These are phyloP conservation scores for Lateolabrax maculatus DNA, from an alignment of 2,797 vertebrate genomes.

Conservation along the genomic window DNA sequence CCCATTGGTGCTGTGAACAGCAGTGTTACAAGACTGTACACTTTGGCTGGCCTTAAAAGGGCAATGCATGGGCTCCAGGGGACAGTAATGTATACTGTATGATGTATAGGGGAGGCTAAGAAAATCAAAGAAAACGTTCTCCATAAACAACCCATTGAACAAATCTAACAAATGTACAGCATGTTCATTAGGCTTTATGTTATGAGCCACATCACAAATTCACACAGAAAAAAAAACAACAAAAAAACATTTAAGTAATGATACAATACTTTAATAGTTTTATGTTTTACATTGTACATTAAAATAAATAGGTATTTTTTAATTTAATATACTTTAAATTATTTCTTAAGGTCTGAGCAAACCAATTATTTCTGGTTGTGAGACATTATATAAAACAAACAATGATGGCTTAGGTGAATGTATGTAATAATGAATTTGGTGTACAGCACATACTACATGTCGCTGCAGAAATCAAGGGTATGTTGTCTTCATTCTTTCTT, in stretches of 20 bases:
- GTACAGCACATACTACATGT: not conserved
- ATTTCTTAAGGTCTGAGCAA: not conserved
- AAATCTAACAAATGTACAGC: not conserved
- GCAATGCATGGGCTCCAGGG: slow-evolving; percentile 28
- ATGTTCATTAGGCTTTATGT: not conserved
- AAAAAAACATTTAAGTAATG: not conserved
- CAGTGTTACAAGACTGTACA: slow-evolving; percentile 16
- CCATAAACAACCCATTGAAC: not conserved
- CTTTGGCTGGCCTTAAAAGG: slow-evolving; percentile 36
- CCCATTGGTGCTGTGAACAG: slow-evolving; percentile 41
- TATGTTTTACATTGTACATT: not conserved
- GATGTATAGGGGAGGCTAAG: not conserved
- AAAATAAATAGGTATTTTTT: not conserved
- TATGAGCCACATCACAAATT: not conserved
- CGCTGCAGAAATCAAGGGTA: no score
- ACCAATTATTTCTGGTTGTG: not conserved
- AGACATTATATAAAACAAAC: not conserved
- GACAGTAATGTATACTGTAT: slow-evolving; percentile 13
- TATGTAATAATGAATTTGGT: not conserved
- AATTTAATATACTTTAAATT: not conserved
- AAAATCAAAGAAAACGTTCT: not conserved
- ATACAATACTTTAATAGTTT: not conserved
- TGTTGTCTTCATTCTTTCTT: not conserved
- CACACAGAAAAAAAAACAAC: not conserved
- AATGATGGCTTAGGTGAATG: not conserved